Conservation (phyloP, 2,797 vertebrate species). For the Karalla daura region DNA sequence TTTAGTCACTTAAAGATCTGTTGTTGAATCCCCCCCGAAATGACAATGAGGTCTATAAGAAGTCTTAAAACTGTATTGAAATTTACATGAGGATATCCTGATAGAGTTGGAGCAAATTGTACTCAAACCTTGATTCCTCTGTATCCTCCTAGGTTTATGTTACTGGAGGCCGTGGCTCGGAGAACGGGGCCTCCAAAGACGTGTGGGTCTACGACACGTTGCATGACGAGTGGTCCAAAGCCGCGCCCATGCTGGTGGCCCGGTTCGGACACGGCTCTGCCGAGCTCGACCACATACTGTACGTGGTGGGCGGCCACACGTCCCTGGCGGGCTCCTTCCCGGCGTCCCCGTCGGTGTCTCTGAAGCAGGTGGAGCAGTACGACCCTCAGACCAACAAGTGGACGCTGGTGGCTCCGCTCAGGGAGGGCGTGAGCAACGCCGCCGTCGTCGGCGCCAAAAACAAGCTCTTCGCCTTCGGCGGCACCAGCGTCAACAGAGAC, state of each 20-base stretch:
- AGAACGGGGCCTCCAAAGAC: conserved; percentile 89
- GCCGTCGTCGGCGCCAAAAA: conserved; percentile 89
- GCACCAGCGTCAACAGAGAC: conserved; percentile 88
- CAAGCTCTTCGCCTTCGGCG: conserved; percentile 89
- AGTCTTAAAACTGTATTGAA: no score
- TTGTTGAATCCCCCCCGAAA: no score
- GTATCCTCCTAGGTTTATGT: conserved; percentile 80
- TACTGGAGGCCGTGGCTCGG: conserved; percentile 88
- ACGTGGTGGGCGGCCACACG: conserved; percentile 89
- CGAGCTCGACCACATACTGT: conserved; percentile 87
- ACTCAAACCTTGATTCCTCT: background rate
- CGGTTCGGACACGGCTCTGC: conserved; percentile 89
- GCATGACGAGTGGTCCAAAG: conserved; percentile 91
- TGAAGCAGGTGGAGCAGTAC: conserved; percentile 91
- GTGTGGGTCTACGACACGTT: conserved; percentile 91
- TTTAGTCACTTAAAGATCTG: no score
- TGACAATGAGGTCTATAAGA: no score
- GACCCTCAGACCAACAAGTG: conserved; percentile 90
- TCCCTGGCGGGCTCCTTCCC: conserved; percentile 87
- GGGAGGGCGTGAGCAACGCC: conserved; percentile 90
- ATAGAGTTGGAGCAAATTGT: background rate
- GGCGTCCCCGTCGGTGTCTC: conserved; percentile 89
- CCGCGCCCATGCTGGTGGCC: conserved; percentile 87
- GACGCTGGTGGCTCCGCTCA: conserved; percentile 88
- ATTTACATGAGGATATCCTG: background rate